phyloP scores from a whole-genome alignment of 2,888 invertebrate genomes.

The Branchellion lobata region DNA sequence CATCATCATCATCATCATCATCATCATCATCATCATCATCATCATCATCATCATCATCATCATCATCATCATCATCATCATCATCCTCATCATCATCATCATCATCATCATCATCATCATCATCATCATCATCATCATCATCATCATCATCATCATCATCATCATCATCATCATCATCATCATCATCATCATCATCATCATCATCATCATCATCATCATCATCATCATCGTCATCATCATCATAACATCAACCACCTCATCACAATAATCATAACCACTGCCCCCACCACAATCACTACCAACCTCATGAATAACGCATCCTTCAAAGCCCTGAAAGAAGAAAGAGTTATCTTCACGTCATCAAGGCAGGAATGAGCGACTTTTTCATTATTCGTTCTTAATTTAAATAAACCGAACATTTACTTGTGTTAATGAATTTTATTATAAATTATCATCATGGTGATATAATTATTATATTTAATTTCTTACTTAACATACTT shows the following conservation, averaged over 20 bases:
- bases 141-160: no score
- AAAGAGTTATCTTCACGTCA: no score
- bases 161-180: slow-evolving; percentile 43
- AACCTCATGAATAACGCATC: slow-evolving; percentile 69
- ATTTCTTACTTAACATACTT: no score
- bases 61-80: slow-evolving; percentile 30
- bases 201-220: slow-evolving; percentile 42
- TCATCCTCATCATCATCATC: no score
- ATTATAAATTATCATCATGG: no score
- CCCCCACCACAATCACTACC: not conserved
- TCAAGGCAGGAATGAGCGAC: no score
- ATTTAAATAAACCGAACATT: no score
- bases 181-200: slow-evolving; percentile 30
- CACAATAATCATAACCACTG: slow-evolving; percentile 30
- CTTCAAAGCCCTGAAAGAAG: slow-evolving; percentile 66
- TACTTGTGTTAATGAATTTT: no score
- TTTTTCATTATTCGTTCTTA: no score
- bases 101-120: no score
- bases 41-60: slow-evolving; percentile 38
- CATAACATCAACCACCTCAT: slow-evolving; percentile 24
- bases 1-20: slow-evolving; percentile 30
- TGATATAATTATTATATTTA: no score
- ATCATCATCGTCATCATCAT: slow-evolving; percentile 47
- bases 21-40: slow-evolving; percentile 48
- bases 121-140: no score